A percentile compares a stretch with the other conserved stretches of the same genome.
phyloP scores from a whole-genome alignment of 1,140 invertebrate genomes.

The Protaetia brevitarsis region DNA sequence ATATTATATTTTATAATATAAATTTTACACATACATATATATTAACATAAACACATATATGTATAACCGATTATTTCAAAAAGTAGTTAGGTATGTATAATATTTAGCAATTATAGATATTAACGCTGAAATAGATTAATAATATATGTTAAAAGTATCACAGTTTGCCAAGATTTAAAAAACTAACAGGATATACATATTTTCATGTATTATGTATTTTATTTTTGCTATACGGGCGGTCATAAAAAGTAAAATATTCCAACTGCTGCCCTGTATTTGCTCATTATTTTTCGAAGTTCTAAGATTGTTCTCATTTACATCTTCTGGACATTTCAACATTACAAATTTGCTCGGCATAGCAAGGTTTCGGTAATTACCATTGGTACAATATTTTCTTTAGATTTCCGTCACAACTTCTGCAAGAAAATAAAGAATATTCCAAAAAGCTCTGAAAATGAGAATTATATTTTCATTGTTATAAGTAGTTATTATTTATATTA shows the following conservation, averaged over 20 bases:
- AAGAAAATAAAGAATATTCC: no score
- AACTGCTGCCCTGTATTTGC: no score
- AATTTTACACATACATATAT: neutral
- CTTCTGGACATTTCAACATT: no score
- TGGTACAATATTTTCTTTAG: no score
- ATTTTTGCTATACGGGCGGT: conserved; percentile 2
- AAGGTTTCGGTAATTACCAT: no score
- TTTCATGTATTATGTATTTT: neutral
- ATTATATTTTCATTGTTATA: no score
- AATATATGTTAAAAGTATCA: conserved; percentile 15
- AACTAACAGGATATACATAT: conserved; percentile 4
- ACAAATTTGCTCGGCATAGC: no score
- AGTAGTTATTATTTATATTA: no score
- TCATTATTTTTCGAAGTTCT: no score
- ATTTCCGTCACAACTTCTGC: no score
- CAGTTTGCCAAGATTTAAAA: conserved; percentile 15
- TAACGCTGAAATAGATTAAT: conserved; percentile 3
- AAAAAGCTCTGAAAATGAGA: no score
- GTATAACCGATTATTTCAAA: conserved; percentile 1
- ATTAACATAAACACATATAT: neutral
- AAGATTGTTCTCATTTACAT: no score
- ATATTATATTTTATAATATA: neutral
- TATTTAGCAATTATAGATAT: neutral
- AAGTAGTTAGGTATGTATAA: neutral
- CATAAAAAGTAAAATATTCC: neutral